Evolutionary conservation across 2,113 vertebrate species (phyloP), one percentile per base, ranked within the genome.

Genomic region (Gymnocephalus cernua): DNA sequence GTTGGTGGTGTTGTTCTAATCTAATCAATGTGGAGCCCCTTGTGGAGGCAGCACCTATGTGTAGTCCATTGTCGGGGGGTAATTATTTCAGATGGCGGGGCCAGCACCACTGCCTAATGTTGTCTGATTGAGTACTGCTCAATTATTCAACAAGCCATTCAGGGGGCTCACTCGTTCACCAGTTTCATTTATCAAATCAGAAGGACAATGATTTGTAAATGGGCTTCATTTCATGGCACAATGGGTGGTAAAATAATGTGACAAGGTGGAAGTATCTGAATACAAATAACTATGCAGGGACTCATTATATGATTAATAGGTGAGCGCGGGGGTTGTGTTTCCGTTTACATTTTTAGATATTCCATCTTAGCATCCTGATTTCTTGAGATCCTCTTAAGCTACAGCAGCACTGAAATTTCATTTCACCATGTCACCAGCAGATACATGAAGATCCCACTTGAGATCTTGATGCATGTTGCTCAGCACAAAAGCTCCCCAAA

Each of bases 111-210:
- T 59, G 79, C 64, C 79, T 82, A 85, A 89, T 85, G 90, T 74
- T 86, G 86, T 91, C 91, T 94, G 93, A 93, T 93, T 93, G 91
- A 91, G 80, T 85, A 88, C 61, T 87, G 86, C 88, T 93, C 92
- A 94, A 94, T 95, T 94, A 95, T 94, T 94, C 88, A 92, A 92
- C 86, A 83, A 90, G 91, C 86, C 72, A 79, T 91, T 88, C 82
- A 77, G 77, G 64, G 83, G 83, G 82, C 82, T 78, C 79, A 86
- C 73, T 83, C 77, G 35, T 89, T 87, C 85, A 70, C 64, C 80
- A 64, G 71, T 74, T 91, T 88, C 74, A 91, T 93, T 94, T 92
- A 91, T 88, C 90, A 86, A 90, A 90, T 92, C 78, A 89, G 88
- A 77, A 82, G 77, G 65, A 89, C 88, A 91, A 83, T 86, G 88